Percentiles rank a stretch among this genome's conserved stretches.
phyloP scores from a whole-genome alignment of 1,140 invertebrate species.

The Plutomurus gul region DNA sequence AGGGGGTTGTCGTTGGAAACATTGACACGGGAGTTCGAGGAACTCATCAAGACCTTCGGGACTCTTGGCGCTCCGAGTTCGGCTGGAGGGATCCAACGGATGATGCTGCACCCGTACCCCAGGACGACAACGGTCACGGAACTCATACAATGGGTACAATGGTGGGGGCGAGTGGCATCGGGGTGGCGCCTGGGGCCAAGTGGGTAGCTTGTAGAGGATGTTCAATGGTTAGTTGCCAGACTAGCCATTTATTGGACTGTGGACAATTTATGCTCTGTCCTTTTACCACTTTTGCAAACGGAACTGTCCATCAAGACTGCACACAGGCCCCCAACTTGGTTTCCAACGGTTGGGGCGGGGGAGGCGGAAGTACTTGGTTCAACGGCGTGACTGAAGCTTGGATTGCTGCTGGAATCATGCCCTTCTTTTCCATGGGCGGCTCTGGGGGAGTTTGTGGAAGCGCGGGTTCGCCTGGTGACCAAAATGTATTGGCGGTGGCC shows the following conservation, averaged over 20 bases:
- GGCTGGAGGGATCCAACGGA: neutral
- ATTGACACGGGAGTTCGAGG: slow-evolving; percentile 35
- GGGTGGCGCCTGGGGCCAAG: slow-evolving; percentile 8
- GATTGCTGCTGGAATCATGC: slow-evolving; percentile 7
- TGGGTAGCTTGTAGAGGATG: slow-evolving; percentile 31
- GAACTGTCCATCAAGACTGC: neutral
- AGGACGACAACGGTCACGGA: neutral
- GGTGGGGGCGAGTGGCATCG: neutral
- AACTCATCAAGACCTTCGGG: slow-evolving; percentile 2
- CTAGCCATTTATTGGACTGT: neutral
- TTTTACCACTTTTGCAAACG: neutral
- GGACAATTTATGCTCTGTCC: slow-evolving; percentile 30
- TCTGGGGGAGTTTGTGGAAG: neutral
- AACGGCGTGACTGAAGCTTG: neutral
- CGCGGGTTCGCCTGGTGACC: neutral
- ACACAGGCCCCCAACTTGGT: neutral
- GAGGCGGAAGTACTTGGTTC: neutral
- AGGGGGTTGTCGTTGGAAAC: slow-evolving; percentile 4
- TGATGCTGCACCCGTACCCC: neutral
- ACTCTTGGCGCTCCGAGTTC: neutral
- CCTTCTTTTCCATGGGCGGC: slow-evolving; percentile 1
- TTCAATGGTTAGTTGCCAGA: neutral
- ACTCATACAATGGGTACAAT: neutral
- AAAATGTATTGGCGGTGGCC: slow-evolving; percentile 14
- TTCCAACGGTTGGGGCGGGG: neutral